phyloP scores from a whole-genome alignment of 2,113 vertebrate species.

The pig (Sus scrofa) region DNA sequence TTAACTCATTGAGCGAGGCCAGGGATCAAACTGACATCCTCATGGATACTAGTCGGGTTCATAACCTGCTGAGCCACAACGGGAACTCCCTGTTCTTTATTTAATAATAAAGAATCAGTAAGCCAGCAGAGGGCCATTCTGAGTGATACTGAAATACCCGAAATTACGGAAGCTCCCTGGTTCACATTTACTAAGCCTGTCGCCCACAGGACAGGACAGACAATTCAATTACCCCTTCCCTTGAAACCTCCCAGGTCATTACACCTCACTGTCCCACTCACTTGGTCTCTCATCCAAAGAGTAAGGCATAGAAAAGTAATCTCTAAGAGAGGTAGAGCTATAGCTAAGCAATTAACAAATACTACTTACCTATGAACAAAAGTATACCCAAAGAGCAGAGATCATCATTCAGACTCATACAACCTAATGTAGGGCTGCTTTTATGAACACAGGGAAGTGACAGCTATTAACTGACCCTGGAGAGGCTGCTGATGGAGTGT shows the following conservation, averaged over 20 bases:
- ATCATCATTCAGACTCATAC: background rate
- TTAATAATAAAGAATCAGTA: background rate
- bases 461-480: background rate
- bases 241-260: background rate
- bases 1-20: too few species aligned
- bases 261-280: background rate
- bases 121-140: background rate
- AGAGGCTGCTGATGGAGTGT: background rate
- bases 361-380: background rate
- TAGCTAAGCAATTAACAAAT: background rate
- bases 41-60: too few species aligned
- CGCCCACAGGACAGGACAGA: background rate
- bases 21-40: too few species aligned
- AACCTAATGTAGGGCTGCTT: background rate
- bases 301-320: background rate
- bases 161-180: background rate
- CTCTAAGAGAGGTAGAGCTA: background rate
- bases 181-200: background rate
- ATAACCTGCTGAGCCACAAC: too few species aligned
- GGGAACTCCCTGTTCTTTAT: background rate
- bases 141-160: background rate
- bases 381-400: background rate
- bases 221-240: background rate
- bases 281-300: background rate
- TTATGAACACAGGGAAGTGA: background rate